A percentile compares a stretch with the other conserved stretches of the same genome.
These are phyloP conservation scores for Caenorhabditis doughertyi DNA, from an alignment of 2,888 invertebrate genomes.

Conservation along the genomic window DNA sequence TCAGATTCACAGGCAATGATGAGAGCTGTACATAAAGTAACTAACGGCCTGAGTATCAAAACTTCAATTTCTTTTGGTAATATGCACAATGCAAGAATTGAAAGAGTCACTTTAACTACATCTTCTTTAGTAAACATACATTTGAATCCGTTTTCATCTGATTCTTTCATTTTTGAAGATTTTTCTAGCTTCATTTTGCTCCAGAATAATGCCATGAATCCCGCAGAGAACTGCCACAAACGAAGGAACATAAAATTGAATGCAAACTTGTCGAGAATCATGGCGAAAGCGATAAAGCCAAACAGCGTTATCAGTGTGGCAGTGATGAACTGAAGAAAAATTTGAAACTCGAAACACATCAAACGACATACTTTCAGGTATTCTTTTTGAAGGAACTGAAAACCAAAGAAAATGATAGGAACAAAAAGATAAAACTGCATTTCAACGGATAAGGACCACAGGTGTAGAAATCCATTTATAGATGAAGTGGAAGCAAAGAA, in stretches of 20 bases:
- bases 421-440: constrained; percentile 58
- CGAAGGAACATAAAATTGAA: constrained; percentile 62
- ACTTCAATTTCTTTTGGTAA: constrained; percentile 28
- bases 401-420: constrained; percentile 51
- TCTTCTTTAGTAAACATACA: constrained; percentile 1
- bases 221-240: constrained; percentile 59
- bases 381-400: constrained; percentile 30
- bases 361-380: constrained; percentile 4
- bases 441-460: constrained; percentile 52
- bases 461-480: constrained; percentile 55
- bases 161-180: not conserved
- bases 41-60: constrained; percentile 17
- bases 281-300: constrained; percentile 15
- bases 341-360: not conserved
- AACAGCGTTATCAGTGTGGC: not conserved
- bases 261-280: constrained; percentile 42
- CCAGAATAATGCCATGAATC: constrained; percentile 39
- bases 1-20: constrained; percentile 29
- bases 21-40: constrained; percentile 27
- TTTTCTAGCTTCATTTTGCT: not conserved
- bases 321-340: not conserved
- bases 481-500: constrained; percentile 49
- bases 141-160: not conserved
- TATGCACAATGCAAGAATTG: constrained; percentile 15
- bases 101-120: not conserved